A percentile compares a stretch with the other conserved stretches of the same genome.
phyloP scores from a whole-genome alignment of 2,797 vertebrate genomes.

The Artibeus jamaicensis region DNA sequence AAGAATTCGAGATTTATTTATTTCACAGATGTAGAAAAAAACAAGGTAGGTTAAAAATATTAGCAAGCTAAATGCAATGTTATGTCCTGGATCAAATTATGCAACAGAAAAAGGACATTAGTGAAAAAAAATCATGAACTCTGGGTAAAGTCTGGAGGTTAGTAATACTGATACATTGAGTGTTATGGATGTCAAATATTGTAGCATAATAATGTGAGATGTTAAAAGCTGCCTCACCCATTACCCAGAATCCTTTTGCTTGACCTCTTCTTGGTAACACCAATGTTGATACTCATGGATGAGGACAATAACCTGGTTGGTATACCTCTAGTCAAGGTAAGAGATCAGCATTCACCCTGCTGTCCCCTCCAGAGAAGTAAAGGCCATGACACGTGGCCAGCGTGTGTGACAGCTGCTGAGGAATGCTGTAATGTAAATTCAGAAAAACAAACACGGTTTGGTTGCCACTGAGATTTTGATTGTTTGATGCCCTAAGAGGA shows the following conservation, averaged over 20 bases:
- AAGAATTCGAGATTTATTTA: not conserved
- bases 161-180: not conserved
- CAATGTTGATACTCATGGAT: not conserved
- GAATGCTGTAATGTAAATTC: not conserved
- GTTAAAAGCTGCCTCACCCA: not conserved
- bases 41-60: not conserved
- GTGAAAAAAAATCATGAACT: not conserved
- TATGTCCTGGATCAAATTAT: not conserved
- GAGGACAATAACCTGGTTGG: not conserved
- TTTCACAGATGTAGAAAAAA: not conserved
- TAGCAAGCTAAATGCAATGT: not conserved
- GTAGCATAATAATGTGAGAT: not conserved
- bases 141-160: not conserved
- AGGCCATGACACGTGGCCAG: not conserved
- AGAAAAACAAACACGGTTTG: conserved; percentile 7
- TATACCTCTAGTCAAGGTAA: not conserved
- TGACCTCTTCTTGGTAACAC: not conserved
- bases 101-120: not conserved
- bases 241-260: not conserved
- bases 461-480: conserved; percentile 3
- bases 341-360: not conserved
- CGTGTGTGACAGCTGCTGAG: not conserved
- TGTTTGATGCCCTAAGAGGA: not conserved
- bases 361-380: not conserved
- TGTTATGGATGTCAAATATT: not conserved